Percentiles rank a stretch among this genome's conserved stretches.
phyloP scores from a whole-genome alignment of 2,113 vertebrate genomes.

The Crotalus tigris region DNA sequence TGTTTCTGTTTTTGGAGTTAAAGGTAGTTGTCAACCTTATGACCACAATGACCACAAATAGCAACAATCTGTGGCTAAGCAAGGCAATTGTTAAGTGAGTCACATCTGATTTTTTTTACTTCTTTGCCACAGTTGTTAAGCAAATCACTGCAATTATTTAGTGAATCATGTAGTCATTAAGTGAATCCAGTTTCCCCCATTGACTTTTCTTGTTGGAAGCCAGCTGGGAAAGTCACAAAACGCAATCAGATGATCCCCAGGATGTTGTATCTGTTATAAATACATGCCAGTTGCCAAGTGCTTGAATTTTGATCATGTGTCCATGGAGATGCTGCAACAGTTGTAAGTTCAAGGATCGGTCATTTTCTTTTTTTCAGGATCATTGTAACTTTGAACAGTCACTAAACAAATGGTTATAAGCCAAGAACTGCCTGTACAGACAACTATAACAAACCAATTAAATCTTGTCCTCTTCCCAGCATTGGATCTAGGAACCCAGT shows the following conservation, averaged over 20 bases:
- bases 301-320: neutral
- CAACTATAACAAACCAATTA: neutral
- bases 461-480: neutral
- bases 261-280: neutral
- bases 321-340: neutral
- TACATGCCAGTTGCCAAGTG: neutral
- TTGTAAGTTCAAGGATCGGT: neutral
- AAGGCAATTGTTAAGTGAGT: neutral
- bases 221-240: neutral
- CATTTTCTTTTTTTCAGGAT: neutral
- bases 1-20: neutral
- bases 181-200: neutral
- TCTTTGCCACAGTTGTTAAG: neutral
- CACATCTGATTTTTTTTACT: neutral
- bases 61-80: neutral
- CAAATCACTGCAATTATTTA: neutral
- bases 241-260: neutral
- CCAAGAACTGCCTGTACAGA: neutral
- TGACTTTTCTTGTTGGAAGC: neutral
- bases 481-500: neutral
- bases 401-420: neutral
- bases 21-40: neutral
- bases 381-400: neutral
- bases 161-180: neutral
- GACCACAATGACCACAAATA: neutral